phyloP scores from a whole-genome alignment of 2,888 invertebrate species.

The Myopa testacea region DNA sequence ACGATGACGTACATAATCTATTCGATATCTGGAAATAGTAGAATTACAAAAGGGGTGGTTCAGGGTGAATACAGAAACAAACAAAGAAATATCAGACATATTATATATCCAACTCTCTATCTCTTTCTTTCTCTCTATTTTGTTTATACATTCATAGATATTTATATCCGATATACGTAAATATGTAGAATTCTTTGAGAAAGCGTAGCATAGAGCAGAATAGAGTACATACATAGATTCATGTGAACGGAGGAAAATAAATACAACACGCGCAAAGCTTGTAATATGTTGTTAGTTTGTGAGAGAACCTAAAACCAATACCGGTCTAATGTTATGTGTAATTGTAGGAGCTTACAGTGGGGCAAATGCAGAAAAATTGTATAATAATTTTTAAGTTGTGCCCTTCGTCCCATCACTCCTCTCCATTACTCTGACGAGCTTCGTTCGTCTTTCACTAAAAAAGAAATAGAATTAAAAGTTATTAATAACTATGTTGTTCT shows the following conservation, averaged over 20 bases:
- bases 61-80: slow-evolving; percentile 36
- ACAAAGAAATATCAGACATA: neutral
- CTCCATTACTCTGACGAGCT: no score
- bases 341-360: slow-evolving; percentile 30
- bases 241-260: slow-evolving; percentile 31
- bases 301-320: slow-evolving; percentile 27
- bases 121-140: slow-evolving; percentile 43
- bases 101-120: neutral
- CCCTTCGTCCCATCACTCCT: no score
- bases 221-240: slow-evolving; percentile 3
- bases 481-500: no score
- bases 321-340: slow-evolving; percentile 32
- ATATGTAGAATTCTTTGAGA: slow-evolving; percentile 20
- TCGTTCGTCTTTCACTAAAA: no score
- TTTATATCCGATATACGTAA: neutral
- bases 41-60: slow-evolving; percentile 26
- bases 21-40: slow-evolving; percentile 22
- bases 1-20: neutral
- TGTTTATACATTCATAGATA: slow-evolving; percentile 43
- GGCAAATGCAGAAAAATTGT: neutral
- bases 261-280: slow-evolving; percentile 33
- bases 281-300: slow-evolving; percentile 35
- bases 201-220: slow-evolving; percentile 6
- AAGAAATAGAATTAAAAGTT: no score
- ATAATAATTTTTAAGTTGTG: neutral